Evolutionary conservation across 1,140 invertebrate species (phyloP), one percentile per base, ranked within the genome.

Genomic region (Stegodyphus mimosarum): DNA sequence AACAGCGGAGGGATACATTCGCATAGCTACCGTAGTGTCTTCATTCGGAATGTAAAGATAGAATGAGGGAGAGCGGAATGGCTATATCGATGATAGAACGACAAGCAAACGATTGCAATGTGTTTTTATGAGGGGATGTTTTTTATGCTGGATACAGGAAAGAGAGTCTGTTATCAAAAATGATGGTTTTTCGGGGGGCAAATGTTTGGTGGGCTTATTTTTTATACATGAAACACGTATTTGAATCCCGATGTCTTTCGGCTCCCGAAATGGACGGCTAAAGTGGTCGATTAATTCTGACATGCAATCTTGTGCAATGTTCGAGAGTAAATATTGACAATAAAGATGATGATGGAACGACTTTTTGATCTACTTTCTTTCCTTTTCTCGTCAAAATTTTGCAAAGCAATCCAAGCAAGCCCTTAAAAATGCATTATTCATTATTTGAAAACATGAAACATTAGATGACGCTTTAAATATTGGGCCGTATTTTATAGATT

Each of bases 51-150:
- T 79, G 67, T 64, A 66, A 49, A 33, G 6, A 33, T 33, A 50
- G 49, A 49, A 79, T 70, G 17, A 33, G 67, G 70, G 33, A 63
- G 76, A 79, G 49, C 64, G 51, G 33, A 76, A 67, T 17, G 67
- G 64, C 66, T 79, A 52, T 79, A 79, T 79, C 76, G 76, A 79
- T 70, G 76, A 79, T 79, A 70, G 76, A 79, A 79, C 76, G 76
- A 79, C 64, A 67, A 70, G 70, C 76, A 79, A 79, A 79, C 76
- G 76, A 79, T 79, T 69, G 76, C 76, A 50, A 79, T 79, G 66
- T 79, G 64, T 79, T 52, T 70, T 63, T 49, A 7, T 50, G 72
- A 13, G 74, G 64, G 63, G 74, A 55, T 55, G 64, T 76, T 76
- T 76, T 49, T 74, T 33, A 49, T 53, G 33, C 52, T 67, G n/a